Evolutionary conservation across 1,140 invertebrate genomes (phyloP), one percentile per base, ranked within the genome.

Genomic region (Zaprionus inermis): DNA sequence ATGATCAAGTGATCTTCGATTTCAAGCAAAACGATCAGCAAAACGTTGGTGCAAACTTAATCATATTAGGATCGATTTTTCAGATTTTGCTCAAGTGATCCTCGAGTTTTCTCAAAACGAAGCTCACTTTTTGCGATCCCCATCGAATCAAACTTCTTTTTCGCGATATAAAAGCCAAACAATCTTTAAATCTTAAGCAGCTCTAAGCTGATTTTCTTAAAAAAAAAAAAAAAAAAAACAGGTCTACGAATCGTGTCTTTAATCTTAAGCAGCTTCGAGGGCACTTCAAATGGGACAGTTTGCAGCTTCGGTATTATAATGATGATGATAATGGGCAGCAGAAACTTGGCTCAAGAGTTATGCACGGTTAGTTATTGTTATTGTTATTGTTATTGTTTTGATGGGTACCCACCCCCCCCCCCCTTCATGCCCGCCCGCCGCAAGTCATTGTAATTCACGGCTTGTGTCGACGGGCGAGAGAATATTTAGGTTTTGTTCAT

Each of bases 391-490:
- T 56, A 34, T 56, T 56, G 16, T 30, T 56, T 22, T 49, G 44
- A 44, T 44, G 36, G 14, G 12, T 14, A 5, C 14, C 5, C 12
- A 9, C 34, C 11, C 7, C 11, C 7, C 4, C 34, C 11, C 34
- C 34, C 11, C 34, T 36, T n/a, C n/a, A n/a, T n/a, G n/a, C n/a
- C n/a, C 7, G 34, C 34, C 34, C 36, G 11, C 12, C 11, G 22
- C 1, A 56, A 32, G 30, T 64, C 57, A 73, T 73, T 74, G 58
- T 61, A 63, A 74, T 74, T 61, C 72, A 69, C 10, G 58, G 41
- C 38, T 51, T 54, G 63, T 54, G 63, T 67, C 54, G 52, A n/a
- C 3, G 10, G 22, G 54, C 38, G 56, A 60, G 41, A 54, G 16
- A 49, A 20, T 32, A 12, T 60, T 5, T 41, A 5, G 3, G 3